Evolutionary conservation across 2,888 invertebrate genomes (phyloP), one percentile per base, ranked within the genome.

Genomic region (Limnephilus marmoratus): DNA sequence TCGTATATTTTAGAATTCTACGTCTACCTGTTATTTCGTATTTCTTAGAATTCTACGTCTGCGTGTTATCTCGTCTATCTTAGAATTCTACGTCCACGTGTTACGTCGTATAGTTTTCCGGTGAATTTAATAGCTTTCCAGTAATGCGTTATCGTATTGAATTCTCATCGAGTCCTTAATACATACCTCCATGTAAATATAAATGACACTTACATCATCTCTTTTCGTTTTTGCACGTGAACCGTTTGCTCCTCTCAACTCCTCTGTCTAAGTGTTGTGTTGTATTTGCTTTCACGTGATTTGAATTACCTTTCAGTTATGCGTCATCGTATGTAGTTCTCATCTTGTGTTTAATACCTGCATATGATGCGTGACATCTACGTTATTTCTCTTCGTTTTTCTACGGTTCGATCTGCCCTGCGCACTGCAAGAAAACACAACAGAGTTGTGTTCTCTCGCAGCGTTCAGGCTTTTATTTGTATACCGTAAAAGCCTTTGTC

Each of bases 401-500:
- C 24, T n/a, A 68, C 9, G 24, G 68, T 68, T 68, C 24, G 68
- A 24, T 24, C 7, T 24, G 68, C 68, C 0, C 18, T 68, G 18
- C 12, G 68, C 68, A 3, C 18, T 68, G 18, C 12, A 7, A 41
- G 41, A 41, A 0, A 41, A 11, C 41, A 41, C 41, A 11, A 9
- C 41, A 41, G 24, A 5, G 24, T 24, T n/a, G 18, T 18, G 53
- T 53, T 68, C 68, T 68, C 68, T 24, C 24, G 24, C 68, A 24
- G 68, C 24, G 68, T 68, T 24, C 68, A 68, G 68, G 68, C 68
- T 68, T 68, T 68, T 68, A n/a, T 68, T 68, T 68, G 68, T 68
- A 68, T 68, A 68, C 68, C 68, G 68, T 68, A 68, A 68, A 68
- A 68, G 68, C 68, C 68, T 68, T 68, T 68, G 68, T 68, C 68